Base-by-base conservation (phyloP, 2,797 vertebrate genomes). In the Mionectes olivaceus region DNA sequence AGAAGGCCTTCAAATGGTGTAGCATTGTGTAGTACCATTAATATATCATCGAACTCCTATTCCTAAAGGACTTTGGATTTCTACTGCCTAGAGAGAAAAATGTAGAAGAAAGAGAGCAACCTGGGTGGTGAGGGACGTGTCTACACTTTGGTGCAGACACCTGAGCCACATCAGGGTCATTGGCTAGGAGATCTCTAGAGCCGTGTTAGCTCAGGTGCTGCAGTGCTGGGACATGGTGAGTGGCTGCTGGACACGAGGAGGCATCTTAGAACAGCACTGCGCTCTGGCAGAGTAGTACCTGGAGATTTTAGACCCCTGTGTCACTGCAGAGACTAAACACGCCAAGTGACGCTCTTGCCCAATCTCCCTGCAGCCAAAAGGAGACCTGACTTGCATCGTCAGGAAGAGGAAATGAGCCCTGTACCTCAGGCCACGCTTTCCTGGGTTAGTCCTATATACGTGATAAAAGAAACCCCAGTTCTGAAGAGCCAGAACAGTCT, bases 181-280 rank as follows among this genome's bases (percentile, higher is more conserved):
- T 23, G n/a, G 22, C 46, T 65, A 7, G 37, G 41, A 76, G 30
- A 32, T 19, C 47, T 63, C 30, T 25, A 11, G 35, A 73, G 35
- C 39, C 10, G 4, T 7, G 4, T 19, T 60, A 39, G 50, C 73
- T 49, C 27, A 27, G 65, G 7, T 15, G 5, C 63, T 41, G 35
- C 21, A 7, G 16, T 22, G 53, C 44, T 90, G 74, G 46, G 35
- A 78, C 27, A 2, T 0, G 10, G 9, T 49, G 55, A 13, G 13
- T 43, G 37, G 23, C 32, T 70, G 63, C 43, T 65, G 69, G n/a
- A 50, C 3, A 27, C 0, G 0, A 10, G 37, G 43, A 60, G 33
- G 43, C 5, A 3, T 13, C 5, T 68, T 7, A 25, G 41, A 35
- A 35, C 9, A 57, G 22, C 3, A 0, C 60, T 56, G 35, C 2